A percentile compares a stretch with the other conserved stretches of the same genome.
These are phyloP conservation scores for Ochropleura leucogaster DNA, from an alignment of 2,888 invertebrate genomes.

Conservation along the genomic window DNA sequence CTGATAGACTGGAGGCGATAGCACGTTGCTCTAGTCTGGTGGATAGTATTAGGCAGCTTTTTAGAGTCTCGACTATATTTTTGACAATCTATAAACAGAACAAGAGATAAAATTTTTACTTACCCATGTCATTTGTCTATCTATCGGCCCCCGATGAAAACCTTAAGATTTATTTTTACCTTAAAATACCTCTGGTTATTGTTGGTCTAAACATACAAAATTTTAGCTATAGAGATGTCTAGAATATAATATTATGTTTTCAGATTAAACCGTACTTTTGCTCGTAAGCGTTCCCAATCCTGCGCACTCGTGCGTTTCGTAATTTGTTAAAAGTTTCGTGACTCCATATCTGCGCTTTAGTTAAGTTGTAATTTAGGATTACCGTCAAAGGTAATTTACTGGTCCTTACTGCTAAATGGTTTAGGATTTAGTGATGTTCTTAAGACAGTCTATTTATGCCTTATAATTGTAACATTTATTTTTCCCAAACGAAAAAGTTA, in stretches of 20 bases:
- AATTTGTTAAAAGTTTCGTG: constrained; percentile 40
- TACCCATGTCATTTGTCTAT: not conserved
- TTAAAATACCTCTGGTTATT: no score
- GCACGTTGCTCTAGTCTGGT: no score
- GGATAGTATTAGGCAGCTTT: no score
- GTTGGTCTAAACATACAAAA: not conserved
- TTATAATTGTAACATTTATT: not conserved
- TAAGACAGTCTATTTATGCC: not conserved
- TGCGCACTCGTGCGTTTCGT: constrained; percentile 21
- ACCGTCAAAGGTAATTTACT: constrained; percentile 15
- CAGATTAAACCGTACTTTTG: not conserved
- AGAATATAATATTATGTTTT: constrained; percentile 4
- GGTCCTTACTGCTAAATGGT: constrained; percentile 12
- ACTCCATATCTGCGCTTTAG: constrained; percentile 1
- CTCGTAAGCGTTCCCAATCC: not conserved
- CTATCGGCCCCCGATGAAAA: not conserved
- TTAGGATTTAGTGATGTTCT: constrained; percentile 3
- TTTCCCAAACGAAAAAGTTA: not conserved
- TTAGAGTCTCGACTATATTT: no score
- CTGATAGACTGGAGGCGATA: no score
- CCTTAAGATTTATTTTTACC: not conserved
- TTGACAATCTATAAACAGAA: no score
- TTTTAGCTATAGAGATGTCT: not conserved
- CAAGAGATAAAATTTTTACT: no score
- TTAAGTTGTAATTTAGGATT: constrained; percentile 27